phyloP scores from a whole-genome alignment of 2,113 vertebrate species.

The Poeciliopsis turrubarensis region DNA sequence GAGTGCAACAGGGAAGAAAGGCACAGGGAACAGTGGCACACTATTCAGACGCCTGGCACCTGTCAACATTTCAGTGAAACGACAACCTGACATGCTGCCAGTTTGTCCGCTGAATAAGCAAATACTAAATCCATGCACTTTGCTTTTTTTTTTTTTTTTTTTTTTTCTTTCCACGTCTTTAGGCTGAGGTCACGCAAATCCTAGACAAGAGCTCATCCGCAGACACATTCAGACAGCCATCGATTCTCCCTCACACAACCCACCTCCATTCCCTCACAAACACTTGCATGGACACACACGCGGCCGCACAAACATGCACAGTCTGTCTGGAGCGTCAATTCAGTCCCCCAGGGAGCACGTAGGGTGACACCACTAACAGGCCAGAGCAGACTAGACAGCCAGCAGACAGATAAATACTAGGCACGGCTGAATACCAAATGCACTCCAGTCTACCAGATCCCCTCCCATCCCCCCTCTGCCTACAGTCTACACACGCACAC shows the following conservation, averaged over 20 bases:
- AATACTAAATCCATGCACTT: slow-evolving; percentile 28
- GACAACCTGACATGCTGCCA: slow-evolving; percentile 50
- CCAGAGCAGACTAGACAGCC: slow-evolving; percentile 77
- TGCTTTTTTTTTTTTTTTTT: neutral
- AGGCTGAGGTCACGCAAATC: slow-evolving; percentile 51
- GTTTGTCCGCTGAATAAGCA: slow-evolving; percentile 38
- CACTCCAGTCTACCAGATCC: slow-evolving; percentile 63
- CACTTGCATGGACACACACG: slow-evolving; percentile 15
- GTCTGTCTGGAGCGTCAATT: slow-evolving; percentile 72
- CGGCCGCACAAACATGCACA: slow-evolving; percentile 29
- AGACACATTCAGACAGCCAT: slow-evolving; percentile 43
- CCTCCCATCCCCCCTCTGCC: slow-evolving; percentile 48
- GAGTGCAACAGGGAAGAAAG: slow-evolving; percentile 25
- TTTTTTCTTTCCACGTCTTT: neutral
- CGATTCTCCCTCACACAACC: slow-evolving; percentile 30
- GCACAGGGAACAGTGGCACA: slow-evolving; percentile 39
- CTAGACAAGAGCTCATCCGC: slow-evolving; percentile 44
- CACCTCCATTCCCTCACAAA: slow-evolving; percentile 37
- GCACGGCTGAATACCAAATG: slow-evolving; percentile 80
- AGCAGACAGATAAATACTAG: slow-evolving; percentile 81
- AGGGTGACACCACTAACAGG: slow-evolving; percentile 76
- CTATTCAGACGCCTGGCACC: slow-evolving; percentile 56
- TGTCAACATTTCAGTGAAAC: slow-evolving; percentile 65
- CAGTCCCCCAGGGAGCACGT: slow-evolving; percentile 71
- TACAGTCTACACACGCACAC: slow-evolving; percentile 43